Evolutionary conservation across 2,888 invertebrate genomes (phyloP).

Genomic region (Cerceris rybyensis): DNA sequence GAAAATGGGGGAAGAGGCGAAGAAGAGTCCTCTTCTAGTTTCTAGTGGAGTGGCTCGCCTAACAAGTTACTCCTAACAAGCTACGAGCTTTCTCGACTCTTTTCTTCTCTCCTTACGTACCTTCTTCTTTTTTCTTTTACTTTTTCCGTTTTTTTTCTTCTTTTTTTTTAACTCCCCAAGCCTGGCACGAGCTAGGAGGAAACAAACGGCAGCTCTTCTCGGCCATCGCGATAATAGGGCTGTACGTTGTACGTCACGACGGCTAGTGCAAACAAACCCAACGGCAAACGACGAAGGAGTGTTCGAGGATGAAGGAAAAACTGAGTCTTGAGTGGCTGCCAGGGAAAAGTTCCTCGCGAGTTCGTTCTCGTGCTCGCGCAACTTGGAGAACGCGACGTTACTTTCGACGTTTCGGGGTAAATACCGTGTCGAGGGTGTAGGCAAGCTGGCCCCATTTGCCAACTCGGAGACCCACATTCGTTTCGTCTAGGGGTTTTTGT

Average conservation of each 20-base stretch:
- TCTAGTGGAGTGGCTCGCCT: constrained; percentile 59
- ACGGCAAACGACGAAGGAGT: constrained; percentile 46
- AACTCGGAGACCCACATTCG: constrained; percentile 1
- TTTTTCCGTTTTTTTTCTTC: constrained; percentile 6
- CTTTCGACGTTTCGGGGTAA: constrained; percentile 18
- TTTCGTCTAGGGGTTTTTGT: background rate
- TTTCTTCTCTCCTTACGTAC: constrained; percentile 3
- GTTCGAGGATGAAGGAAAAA: constrained; percentile 31
- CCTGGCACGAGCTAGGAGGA: constrained; percentile 41
- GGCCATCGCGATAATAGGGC: constrained; percentile 63
- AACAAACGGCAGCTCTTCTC: constrained; percentile 39
- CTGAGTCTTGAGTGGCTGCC: constrained; percentile 8
- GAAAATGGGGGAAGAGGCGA: constrained; percentile 51
- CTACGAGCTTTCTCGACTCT: constrained; percentile 45
- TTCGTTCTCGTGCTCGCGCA: background rate
- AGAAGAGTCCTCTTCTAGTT: constrained; percentile 57
- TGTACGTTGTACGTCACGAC: constrained; percentile 38
- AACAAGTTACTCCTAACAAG: constrained; percentile 67
- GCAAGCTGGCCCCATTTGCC: constrained; percentile 2
- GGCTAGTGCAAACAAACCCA: constrained; percentile 57
- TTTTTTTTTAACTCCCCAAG: constrained; percentile 24
- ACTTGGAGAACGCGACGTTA: constrained; percentile 7
- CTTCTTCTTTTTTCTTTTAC: constrained; percentile 5
- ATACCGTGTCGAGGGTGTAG: background rate
- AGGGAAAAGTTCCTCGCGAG: constrained; percentile 1